Evolutionary conservation across 2,888 invertebrate species (phyloP).

Genomic region (Cantharis lateralis): DNA sequence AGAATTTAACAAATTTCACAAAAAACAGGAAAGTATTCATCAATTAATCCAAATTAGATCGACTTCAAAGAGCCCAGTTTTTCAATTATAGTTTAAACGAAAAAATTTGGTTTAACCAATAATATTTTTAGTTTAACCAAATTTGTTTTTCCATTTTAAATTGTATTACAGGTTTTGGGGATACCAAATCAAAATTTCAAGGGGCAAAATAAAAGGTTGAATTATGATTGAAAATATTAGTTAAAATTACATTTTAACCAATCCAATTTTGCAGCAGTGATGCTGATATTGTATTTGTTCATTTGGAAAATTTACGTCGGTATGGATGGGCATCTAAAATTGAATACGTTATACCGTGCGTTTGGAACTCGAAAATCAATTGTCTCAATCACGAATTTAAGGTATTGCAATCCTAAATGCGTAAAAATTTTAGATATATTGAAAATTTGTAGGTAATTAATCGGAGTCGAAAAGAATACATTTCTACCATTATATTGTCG

Average conservation of each 20-base stretch:
- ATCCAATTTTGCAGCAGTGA: constrained; percentile 60
- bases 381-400: neutral
- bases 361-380: neutral
- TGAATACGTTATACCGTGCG: neutral
- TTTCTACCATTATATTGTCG: neutral
- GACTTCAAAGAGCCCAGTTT: too few species aligned
- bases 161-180: constrained; percentile 67
- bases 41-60: too few species aligned
- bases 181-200: constrained; percentile 76
- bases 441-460: neutral
- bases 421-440: too few species aligned
- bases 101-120: too few species aligned
- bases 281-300: constrained; percentile 82
- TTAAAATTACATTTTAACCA: neutral
- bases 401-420: neutral
- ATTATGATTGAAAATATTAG: neutral
- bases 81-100: too few species aligned
- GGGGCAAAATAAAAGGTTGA: neutral
- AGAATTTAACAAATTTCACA: constrained; percentile 72
- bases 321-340: constrained; percentile 51
- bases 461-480: neutral
- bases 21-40: constrained; percentile 61
- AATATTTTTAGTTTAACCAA: too few species aligned
- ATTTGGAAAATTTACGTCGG: constrained; percentile 70
- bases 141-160: neutral